A percentile compares a stretch with the other conserved stretches of the same genome.
phyloP scores from a whole-genome alignment of 2,797 vertebrate species.

The Adrianichthys oophorus region DNA sequence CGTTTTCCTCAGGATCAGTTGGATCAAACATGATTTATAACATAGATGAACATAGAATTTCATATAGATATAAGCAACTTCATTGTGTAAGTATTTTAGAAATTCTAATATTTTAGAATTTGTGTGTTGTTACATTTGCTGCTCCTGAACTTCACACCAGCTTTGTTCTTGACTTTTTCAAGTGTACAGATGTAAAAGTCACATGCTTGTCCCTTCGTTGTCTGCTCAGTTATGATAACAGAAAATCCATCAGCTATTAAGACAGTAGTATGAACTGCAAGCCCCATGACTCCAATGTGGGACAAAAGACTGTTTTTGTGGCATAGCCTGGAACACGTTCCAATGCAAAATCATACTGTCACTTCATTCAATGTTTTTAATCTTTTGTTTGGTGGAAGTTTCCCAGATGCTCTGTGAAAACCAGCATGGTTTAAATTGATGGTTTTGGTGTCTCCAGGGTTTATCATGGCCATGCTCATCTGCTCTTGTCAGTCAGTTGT shows the following conservation, averaged over 20 bases:
- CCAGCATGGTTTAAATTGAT: too few species aligned
- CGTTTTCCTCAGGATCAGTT: conserved; percentile 50
- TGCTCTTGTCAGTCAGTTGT: too few species aligned
- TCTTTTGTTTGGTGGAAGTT: too few species aligned
- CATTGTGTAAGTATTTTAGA: conserved; percentile 53
- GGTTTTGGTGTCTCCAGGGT: too few species aligned
- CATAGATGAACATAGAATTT: conserved; percentile 19
- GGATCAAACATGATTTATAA: conserved; percentile 61
- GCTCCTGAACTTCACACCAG: not conserved
- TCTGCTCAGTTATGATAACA: not conserved
- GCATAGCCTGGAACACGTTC: too few species aligned
- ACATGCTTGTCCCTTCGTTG: conserved; percentile 8
- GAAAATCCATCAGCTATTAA: not conserved
- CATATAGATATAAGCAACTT: conserved; percentile 51
- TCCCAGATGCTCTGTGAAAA: too few species aligned
- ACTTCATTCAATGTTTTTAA: too few species aligned
- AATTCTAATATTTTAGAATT: conserved; percentile 5
- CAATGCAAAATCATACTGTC: too few species aligned
- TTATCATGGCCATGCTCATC: too few species aligned
- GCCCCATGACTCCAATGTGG: too few species aligned
- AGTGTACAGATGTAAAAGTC: conserved; percentile 6
- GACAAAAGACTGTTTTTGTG: too few species aligned
- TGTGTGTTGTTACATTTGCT: conserved; percentile 13
- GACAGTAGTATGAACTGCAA: not conserved
- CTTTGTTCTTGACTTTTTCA: not conserved